Percentiles rank a stretch among this genome's conserved stretches.
Evolutionary conservation across 2,888 invertebrate genomes (phyloP).

Genomic region (Diarsia dahlii): DNA sequence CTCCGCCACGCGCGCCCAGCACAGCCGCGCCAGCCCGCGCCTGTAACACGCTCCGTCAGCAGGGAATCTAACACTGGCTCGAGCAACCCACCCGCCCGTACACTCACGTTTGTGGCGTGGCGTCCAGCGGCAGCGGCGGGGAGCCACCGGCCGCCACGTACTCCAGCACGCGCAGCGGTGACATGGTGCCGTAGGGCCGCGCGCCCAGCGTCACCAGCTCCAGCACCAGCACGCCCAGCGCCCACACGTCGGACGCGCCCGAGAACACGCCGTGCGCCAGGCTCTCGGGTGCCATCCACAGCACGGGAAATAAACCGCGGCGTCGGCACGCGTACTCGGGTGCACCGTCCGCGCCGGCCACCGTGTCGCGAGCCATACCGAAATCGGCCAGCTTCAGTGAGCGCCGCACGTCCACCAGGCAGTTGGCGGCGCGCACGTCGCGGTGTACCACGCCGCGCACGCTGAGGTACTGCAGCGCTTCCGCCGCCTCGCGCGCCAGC

Average conservation of each 20-base stretch:
- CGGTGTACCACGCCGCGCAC: constrained; percentile 95
- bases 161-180: constrained; percentile 92
- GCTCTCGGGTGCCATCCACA: constrained; percentile 98
- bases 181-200: constrained; percentile 95
- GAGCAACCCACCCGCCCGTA: accelerated
- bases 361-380: constrained; percentile 96
- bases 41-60: constrained; percentile 46
- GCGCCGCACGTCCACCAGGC: constrained; percentile 93
- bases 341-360: constrained; percentile 92
- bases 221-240: constrained; percentile 95
- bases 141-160: constrained; percentile 92
- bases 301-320: constrained; percentile 95
- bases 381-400: constrained; percentile 95
- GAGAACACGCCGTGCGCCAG: constrained; percentile 95
- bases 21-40: constrained; percentile 92
- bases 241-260: constrained; percentile 96
- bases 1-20: constrained; percentile 93
- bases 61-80: neutral
- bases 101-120: constrained; percentile 71
- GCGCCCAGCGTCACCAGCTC: constrained; percentile 97
- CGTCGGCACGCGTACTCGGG: constrained; percentile 95
- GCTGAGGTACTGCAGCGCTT: constrained; percentile 90
- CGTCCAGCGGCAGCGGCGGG: constrained; percentile 92
- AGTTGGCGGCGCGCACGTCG: constrained; percentile 95
- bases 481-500: constrained; percentile 60